These are phyloP conservation scores for Probaryconus sp. DNA, from an alignment of 1,140 invertebrate species.

Conservation along the genomic window DNA sequence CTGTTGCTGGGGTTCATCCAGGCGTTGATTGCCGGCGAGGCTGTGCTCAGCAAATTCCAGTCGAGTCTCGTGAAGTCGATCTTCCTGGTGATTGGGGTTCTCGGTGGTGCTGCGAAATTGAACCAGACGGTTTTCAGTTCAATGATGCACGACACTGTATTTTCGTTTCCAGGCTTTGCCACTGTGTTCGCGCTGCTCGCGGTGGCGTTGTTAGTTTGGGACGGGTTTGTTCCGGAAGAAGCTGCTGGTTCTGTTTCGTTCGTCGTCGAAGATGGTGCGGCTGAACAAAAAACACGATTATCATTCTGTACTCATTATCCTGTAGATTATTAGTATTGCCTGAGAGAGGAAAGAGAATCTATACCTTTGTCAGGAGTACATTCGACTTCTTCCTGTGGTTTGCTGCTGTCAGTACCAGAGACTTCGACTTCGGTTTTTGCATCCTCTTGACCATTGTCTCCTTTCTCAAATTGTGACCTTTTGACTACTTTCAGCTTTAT, in stretches of 20 bases:
- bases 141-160: slow-evolving; percentile 88
- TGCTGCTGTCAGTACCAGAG: slow-evolving; percentile 66
- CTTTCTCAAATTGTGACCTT: slow-evolving; percentile 86
- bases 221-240: slow-evolving; percentile 23
- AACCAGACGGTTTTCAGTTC: slow-evolving; percentile 96
- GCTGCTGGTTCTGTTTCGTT: slow-evolving; percentile 72
- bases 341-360: neutral
- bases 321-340: neutral
- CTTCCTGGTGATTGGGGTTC: slow-evolving; percentile 95
- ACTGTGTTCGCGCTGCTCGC: slow-evolving; percentile 64
- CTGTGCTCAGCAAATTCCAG: slow-evolving; percentile 97
- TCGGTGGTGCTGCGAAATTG: slow-evolving; percentile 97
- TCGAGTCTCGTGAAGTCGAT: slow-evolving; percentile 96
- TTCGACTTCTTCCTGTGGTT: slow-evolving; percentile 72
- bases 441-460: slow-evolving; percentile 81
- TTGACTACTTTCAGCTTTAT: slow-evolving; percentile 90
- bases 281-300: slow-evolving; percentile 4
- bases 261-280: slow-evolving; percentile 71
- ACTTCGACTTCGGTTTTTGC: slow-evolving; percentile 74
- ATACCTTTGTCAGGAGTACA: slow-evolving; percentile 63
- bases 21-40: slow-evolving; percentile 96
- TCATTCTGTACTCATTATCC: neutral
- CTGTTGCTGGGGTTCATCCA: slow-evolving; percentile 98
- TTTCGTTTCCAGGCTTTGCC: slow-evolving; percentile 78
- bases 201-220: slow-evolving; percentile 71